Evolutionary conservation across 2,888 invertebrate species (phyloP), one percentile per base, ranked within the genome.

Genomic region (Oegoconia quadripuncta): DNA sequence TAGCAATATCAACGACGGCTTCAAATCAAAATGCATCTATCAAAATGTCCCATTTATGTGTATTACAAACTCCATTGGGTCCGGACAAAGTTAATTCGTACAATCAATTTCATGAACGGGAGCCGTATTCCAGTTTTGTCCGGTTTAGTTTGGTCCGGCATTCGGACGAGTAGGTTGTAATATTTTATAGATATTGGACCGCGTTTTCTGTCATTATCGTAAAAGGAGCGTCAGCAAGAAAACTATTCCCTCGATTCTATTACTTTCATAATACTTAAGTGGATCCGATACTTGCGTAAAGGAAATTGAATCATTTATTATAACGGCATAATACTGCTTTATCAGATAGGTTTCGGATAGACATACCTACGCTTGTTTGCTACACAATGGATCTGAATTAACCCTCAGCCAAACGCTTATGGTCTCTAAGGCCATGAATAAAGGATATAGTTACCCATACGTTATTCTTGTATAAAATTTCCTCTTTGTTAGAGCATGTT

Each of bases 251-350:
- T 74, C 70, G 70, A 73, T 57, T 77, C 74, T 81, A 82, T 83
- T 82, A 75, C 86, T 79, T 76, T 82, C 81, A 82, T 87, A 87
- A 86, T 84, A 83, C 81, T 82, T 82, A 86, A 86, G 84, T 84
- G 82, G 83, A 82, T 78, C 72, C 70, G 78, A 79, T 82, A 79
- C 77, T 82, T 81, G 76, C 74, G 78, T 80, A 74, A 69, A 78
- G 80, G 76, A 81, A 84, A 86, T 86, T 83, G 83, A 83, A 86
- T 86, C 86, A 82, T 81, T 84, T 84, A 83, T 82, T 83, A 82
- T 81, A 81, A 83, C 67, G 69, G 73, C 58, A 72, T 75, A 75
- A 79, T 79, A 77, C 74, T 73, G 74, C 68, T 80, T 78, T 78
- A 78, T 82, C 77, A 74, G 78, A 82, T 80, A 73, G 74, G 69